Percentiles rank a stretch among this genome's conserved stretches.
Conservation (phyloP, 1,140 invertebrate genomes). For the Musca vetustissima region DNA sequence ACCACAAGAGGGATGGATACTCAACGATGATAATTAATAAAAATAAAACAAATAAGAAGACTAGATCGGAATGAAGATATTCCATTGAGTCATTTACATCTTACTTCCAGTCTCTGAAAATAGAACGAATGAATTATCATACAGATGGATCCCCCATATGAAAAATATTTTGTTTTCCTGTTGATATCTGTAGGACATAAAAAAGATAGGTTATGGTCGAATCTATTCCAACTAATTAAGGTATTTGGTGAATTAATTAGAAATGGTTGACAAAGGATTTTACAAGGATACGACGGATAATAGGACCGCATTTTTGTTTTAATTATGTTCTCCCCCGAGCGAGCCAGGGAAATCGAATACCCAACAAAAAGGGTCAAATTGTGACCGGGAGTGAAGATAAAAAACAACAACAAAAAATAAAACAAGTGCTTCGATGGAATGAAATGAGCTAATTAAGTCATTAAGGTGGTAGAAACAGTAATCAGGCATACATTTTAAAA, state of each 20-base stretch:
- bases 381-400: background rate
- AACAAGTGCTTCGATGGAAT: background rate
- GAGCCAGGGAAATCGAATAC: background rate
- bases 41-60: background rate
- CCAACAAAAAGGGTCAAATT: slow-evolving; percentile 10
- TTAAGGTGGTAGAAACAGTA: slow-evolving; percentile 14
- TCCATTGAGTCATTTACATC: slow-evolving; percentile 13
- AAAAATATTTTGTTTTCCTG: no score
- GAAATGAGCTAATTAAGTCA: slow-evolving; percentile 17
- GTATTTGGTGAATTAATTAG: slow-evolving; percentile 11
- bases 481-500: slow-evolving; percentile 13
- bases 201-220: no score
- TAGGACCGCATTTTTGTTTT: no score
- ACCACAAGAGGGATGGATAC: no score
- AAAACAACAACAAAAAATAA: background rate
- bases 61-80: background rate
- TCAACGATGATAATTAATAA: slow-evolving; percentile 2
- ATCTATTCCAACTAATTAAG: slow-evolving; percentile 15
- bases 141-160: no score
- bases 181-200: no score
- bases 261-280: no score
- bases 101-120: background rate
- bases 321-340: no score
- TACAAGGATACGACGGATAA: no score
- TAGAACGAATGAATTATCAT: no score